These are phyloP conservation scores for Arrhamphus sclerolepis DNA, from an alignment of 2,797 vertebrate species.

Conservation along the genomic window DNA sequence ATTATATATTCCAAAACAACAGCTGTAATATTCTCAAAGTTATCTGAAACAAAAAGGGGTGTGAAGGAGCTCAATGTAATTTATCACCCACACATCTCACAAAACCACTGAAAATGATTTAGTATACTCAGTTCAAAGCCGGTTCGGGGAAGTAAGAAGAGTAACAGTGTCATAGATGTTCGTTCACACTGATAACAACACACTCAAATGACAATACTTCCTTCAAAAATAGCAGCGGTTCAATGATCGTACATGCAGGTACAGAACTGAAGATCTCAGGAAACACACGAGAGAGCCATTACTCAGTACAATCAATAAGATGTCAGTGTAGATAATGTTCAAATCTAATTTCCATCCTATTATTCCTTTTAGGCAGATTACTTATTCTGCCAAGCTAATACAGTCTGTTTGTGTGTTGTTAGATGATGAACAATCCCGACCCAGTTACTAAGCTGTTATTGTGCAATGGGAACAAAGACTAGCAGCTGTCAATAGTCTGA, in stretches of 20 bases:
- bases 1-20: neutral
- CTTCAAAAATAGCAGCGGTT: conserved; percentile 25
- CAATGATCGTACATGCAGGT: conserved; percentile 8
- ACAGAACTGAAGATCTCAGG: conserved; percentile 18
- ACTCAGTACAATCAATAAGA: neutral
- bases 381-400: conserved; percentile 33
- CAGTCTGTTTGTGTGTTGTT: conserved; percentile 32
- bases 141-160: conserved; percentile 36
- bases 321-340: conserved; percentile 4
- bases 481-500: conserved; percentile 69
- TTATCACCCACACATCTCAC: conserved; percentile 22
- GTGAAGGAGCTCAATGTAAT: neutral
- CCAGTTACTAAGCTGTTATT: conserved; percentile 75
- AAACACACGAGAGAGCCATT: conserved; percentile 10
- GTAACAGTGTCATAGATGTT: conserved; percentile 19
- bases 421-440: conserved; percentile 72
- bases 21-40: conserved; percentile 1
- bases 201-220: conserved; percentile 22
- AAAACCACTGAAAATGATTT: conserved; percentile 22
- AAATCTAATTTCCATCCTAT: conserved; percentile 28
- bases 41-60: neutral
- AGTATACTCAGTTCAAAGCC: conserved; percentile 12
- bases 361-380: conserved; percentile 36
- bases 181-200: conserved; percentile 10
- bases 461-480: conserved; percentile 73